A percentile compares a stretch with the other conserved stretches of the same genome.
phyloP scores from a whole-genome alignment of 2,888 invertebrate genomes.

The Lamellibrachia satsuma region DNA sequence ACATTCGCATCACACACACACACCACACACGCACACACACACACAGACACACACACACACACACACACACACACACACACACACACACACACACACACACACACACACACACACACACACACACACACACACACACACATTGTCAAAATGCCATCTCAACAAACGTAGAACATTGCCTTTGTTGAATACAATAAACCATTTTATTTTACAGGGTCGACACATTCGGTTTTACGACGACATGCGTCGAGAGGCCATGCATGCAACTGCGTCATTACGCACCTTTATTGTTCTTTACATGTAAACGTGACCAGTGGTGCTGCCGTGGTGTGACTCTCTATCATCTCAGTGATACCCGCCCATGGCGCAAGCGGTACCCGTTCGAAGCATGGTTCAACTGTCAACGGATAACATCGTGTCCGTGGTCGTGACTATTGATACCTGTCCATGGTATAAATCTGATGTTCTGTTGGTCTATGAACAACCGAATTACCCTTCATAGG shows the following conservation, averaged over 20 bases:
- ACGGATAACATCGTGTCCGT: not conserved
- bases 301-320: not conserved
- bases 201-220: not conserved
- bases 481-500: too few species aligned
- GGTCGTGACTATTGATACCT: not conserved
- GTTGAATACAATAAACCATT: not conserved
- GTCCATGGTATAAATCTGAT: too few species aligned
- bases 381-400: not conserved
- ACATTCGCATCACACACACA: too few species aligned
- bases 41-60: too few species aligned
- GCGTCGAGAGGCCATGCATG: constrained; percentile 17
- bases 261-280: not conserved
- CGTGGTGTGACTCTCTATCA: not conserved
- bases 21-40: too few species aligned
- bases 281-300: not conserved
- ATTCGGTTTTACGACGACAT: not conserved
- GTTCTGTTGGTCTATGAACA: too few species aligned
- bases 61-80: too few species aligned
- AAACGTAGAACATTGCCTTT: not conserved
- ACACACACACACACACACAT: not conserved
- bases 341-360: not conserved
- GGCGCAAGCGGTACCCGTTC: constrained; percentile 1
- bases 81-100: too few species aligned
- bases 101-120: too few species aligned
- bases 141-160: not conserved